A percentile compares a stretch with the other conserved stretches of the same genome.
Conservation (phyloP, 2,113 vertebrate genomes). For the Ochotona curzoniae region DNA sequence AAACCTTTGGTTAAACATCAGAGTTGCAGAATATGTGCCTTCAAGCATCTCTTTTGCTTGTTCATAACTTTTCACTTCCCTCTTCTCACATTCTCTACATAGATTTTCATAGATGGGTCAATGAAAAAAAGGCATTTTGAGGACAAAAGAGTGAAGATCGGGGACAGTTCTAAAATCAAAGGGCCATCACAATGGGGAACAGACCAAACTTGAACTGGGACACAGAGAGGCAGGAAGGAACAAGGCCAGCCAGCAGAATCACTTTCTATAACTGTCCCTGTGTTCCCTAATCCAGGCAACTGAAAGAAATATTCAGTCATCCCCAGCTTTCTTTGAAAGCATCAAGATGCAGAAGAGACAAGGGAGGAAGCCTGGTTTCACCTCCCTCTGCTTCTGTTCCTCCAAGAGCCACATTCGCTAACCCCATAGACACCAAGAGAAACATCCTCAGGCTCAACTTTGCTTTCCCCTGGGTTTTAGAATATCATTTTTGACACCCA, state of each 20-base stretch:
- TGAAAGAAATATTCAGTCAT: neutral
- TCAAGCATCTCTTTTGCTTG: conserved; percentile 1
- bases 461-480: neutral
- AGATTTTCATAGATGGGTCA: conserved; percentile 16
- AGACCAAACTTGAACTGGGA: neutral
- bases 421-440: neutral
- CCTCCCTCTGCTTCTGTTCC: neutral
- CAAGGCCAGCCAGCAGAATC: neutral
- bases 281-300: neutral
- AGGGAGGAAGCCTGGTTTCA: neutral
- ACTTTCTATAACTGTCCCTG: neutral
- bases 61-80: neutral
- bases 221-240: neutral
- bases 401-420: neutral
- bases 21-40: neutral
- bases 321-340: neutral
- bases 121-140: conserved; percentile 40
- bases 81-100: conserved; percentile 29
- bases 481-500: conserved; percentile 10
- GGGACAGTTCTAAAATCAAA: neutral
- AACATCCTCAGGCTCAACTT: neutral
- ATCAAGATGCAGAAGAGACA: neutral
- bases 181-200: neutral
- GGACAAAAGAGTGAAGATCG: conserved; percentile 26
- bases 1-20: conserved; percentile 15